A percentile compares a stretch with the other conserved stretches of the same genome.
Conservation (phyloP, 2,888 invertebrate genomes). For the Chrysolina haemoptera region DNA sequence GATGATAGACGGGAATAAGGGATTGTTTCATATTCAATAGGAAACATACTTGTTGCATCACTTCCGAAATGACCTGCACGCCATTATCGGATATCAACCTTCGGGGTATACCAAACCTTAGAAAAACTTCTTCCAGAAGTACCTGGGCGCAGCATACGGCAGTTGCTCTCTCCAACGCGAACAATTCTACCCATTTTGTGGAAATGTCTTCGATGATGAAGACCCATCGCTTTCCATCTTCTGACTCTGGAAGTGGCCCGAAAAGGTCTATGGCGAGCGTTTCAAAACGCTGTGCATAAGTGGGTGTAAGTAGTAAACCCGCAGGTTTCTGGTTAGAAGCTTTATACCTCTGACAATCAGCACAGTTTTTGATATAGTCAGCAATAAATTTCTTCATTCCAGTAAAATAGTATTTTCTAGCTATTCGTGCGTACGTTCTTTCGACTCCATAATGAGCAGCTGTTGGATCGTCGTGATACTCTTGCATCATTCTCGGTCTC, state of each 20-base stretch:
- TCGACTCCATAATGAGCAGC: constrained; percentile 54
- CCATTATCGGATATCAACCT: constrained; percentile 18
- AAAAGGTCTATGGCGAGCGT: constrained; percentile 55
- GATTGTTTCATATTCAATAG: constrained; percentile 1
- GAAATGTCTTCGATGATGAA: neutral
- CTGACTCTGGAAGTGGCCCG: constrained; percentile 53
- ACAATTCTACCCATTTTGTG: constrained; percentile 24
- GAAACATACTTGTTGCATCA: constrained; percentile 23
- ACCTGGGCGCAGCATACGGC: constrained; percentile 2
- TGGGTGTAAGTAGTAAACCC: constrained; percentile 34
- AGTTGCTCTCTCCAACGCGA: constrained; percentile 8
- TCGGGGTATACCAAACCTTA: constrained; percentile 13
- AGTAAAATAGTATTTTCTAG: constrained; percentile 45
- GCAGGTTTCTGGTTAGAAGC: constrained; percentile 33
- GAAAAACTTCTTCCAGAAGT: neutral
- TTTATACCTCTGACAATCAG: constrained; percentile 30
- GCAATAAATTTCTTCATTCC: constrained; percentile 39
- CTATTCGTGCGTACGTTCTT: constrained; percentile 39
- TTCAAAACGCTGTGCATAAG: constrained; percentile 55
- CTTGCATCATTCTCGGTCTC: constrained; percentile 28
- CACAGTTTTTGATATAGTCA: constrained; percentile 29
- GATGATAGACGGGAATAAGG: constrained; percentile 50
- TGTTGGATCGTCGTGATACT: constrained; percentile 47
- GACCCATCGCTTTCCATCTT: constrained; percentile 30
- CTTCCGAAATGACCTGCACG: constrained; percentile 6